A percentile compares a stretch with the other conserved stretches of the same genome.
These are phyloP conservation scores for Hecatera dysodea DNA, from an alignment of 2,888 invertebrate species.

Conservation along the genomic window DNA sequence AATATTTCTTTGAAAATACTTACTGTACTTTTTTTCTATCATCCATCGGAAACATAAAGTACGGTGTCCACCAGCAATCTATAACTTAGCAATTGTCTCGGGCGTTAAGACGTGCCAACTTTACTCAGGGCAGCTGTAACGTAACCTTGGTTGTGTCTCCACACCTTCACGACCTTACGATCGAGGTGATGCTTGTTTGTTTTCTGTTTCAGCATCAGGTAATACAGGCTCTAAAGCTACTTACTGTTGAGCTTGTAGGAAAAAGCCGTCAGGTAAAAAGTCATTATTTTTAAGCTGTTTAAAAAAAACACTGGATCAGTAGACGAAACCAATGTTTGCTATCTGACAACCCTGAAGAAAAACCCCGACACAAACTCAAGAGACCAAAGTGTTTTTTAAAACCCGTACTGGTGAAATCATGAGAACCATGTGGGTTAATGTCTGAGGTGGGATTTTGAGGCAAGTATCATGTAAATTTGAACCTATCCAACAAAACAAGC, in stretches of 20 bases:
- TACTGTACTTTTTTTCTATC: background rate
- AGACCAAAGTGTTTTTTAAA: too few relatives aligned
- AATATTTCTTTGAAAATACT: background rate
- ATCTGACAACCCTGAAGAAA: too few relatives aligned
- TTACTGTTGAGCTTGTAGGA: background rate
- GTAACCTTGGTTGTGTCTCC: constrained; percentile 55
- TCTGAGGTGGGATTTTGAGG: too few relatives aligned
- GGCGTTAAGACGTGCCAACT: constrained; percentile 51
- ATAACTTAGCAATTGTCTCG: constrained; percentile 53
- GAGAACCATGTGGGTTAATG: too few relatives aligned
- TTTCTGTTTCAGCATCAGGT: constrained; percentile 26
- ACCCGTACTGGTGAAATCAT: too few relatives aligned
- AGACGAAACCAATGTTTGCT: too few relatives aligned
- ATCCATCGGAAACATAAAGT: constrained; percentile 41
- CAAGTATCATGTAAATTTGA: too few relatives aligned
- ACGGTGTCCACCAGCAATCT: constrained; percentile 28
- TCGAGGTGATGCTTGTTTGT: constrained; percentile 38
- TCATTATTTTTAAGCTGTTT: too few relatives aligned
- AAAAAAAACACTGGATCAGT: too few relatives aligned
- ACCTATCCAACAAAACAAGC: too few relatives aligned
- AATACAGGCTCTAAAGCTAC: background rate
- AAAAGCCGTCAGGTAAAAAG: too few relatives aligned
- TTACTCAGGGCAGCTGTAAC: constrained; percentile 54
- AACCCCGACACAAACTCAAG: too few relatives aligned
- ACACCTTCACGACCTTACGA: constrained; percentile 26